Evolutionary conservation across 1,140 invertebrate genomes (phyloP).

Genomic region (Atopsyche davidsoni): DNA sequence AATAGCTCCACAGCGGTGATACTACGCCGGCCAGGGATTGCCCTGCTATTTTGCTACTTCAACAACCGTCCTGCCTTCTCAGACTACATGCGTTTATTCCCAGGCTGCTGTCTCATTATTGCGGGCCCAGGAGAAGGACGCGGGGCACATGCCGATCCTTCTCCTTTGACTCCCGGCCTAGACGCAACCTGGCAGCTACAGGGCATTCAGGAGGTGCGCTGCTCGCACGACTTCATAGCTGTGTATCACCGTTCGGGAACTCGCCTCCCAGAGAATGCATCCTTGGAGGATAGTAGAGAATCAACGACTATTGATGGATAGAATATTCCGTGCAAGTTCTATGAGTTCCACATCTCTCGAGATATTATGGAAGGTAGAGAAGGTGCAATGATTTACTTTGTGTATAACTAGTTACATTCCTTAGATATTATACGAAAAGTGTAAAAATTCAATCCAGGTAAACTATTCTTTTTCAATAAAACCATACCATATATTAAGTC

Average conservation of each 20-base stretch:
- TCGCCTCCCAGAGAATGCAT: too few relatives aligned
- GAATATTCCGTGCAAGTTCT: too few relatives aligned
- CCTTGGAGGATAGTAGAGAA: too few relatives aligned
- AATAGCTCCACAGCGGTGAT: conserved; percentile 32
- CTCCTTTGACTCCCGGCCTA: conserved; percentile 54
- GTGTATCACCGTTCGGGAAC: conserved; percentile 32
- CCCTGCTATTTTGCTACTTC: conserved; percentile 70
- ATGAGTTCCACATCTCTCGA: too few relatives aligned
- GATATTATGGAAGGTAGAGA: too few relatives aligned
- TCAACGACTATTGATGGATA: too few relatives aligned
- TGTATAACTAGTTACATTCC: neutral
- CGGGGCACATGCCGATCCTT: conserved; percentile 60
- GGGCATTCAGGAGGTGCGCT: conserved; percentile 38
- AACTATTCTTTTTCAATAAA: too few relatives aligned
- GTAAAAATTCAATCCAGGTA: too few relatives aligned
- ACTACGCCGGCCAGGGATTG: conserved; percentile 40
- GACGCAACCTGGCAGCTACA: conserved; percentile 37
- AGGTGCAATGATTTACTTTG: neutral
- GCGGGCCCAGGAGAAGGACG: conserved; percentile 61
- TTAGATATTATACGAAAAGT: too few relatives aligned
- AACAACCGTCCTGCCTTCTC: conserved; percentile 61
- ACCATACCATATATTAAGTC: too few relatives aligned
- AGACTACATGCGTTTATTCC: conserved; percentile 57
- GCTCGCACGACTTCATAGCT: conserved; percentile 40
- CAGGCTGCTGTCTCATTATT: conserved; percentile 57